Evolutionary conservation across 2,797 vertebrate species (phyloP).

Genomic region (Alouatta caraya): DNA sequence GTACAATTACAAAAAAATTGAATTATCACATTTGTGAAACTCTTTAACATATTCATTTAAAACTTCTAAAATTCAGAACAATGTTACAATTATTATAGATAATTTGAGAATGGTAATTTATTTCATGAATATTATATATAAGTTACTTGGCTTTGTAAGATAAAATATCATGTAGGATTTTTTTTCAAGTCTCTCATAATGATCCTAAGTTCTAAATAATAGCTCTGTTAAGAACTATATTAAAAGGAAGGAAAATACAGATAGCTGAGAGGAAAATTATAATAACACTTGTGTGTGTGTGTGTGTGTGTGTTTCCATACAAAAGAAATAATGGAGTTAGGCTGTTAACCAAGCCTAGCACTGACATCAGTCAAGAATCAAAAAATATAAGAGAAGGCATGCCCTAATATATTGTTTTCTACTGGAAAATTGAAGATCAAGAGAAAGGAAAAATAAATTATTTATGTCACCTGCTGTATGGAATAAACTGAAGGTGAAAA

Average conservation of each 20-base stretch:
- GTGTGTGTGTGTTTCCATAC: neutral
- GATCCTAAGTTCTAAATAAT: neutral
- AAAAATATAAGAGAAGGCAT: neutral
- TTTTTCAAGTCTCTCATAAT: neutral
- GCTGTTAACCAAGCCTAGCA: neutral
- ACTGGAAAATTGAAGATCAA: neutral
- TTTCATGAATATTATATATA: neutral
- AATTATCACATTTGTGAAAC: neutral
- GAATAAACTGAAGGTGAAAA: neutral
- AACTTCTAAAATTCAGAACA: neutral
- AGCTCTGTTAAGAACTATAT: neutral
- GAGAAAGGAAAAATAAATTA: neutral
- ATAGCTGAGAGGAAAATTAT: neutral
- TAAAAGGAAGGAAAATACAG: neutral
- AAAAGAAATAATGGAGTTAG: neutral
- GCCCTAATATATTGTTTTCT: neutral
- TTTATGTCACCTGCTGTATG: neutral
- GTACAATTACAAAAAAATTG: neutral
- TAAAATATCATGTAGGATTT: neutral
- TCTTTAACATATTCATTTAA: neutral
- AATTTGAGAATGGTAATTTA: neutral
- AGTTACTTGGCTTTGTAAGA: neutral
- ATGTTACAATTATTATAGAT: neutral
- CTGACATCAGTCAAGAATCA: neutral
- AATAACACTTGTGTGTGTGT: neutral